phyloP scores from a whole-genome alignment of 2,113 vertebrate genomes.

The Semicossyphus pulcher region DNA sequence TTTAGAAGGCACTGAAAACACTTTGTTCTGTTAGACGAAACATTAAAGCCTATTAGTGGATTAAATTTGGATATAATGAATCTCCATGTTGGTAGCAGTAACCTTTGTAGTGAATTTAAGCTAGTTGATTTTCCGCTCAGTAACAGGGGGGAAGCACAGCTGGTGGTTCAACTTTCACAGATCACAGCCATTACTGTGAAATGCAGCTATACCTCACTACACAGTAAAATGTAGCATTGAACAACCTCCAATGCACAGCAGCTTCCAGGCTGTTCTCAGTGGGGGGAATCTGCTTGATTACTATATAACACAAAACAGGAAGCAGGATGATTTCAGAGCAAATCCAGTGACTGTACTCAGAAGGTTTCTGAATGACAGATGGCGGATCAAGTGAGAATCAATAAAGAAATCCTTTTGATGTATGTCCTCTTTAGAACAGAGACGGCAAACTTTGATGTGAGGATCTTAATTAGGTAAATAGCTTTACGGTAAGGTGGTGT shows the following conservation, averaged over 20 bases:
- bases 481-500: conserved; percentile 4
- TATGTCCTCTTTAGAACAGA: conserved; percentile 12
- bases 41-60: neutral
- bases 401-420: conserved; percentile 30
- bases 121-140: neutral
- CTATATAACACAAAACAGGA: conserved; percentile 41
- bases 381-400: conserved; percentile 44
- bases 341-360: conserved; percentile 49
- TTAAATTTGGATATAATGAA: neutral
- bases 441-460: conserved; percentile 16
- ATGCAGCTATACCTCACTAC: neutral
- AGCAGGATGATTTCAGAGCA: conserved; percentile 33
- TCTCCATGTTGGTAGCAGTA: neutral
- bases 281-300: conserved; percentile 45
- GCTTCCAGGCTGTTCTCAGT: conserved; percentile 34
- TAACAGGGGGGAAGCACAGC: too few species aligned
- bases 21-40: neutral
- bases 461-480: conserved; percentile 25
- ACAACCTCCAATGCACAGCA: neutral
- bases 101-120: neutral
- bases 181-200: conserved; percentile 2
- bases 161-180: conserved; percentile 12
- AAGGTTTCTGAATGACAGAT: conserved; percentile 47
- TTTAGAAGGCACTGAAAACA: neutral
- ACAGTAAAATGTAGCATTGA: neutral